Base-by-base conservation (phyloP, 2,113 vertebrate genomes). In the Limanda limanda region DNA sequence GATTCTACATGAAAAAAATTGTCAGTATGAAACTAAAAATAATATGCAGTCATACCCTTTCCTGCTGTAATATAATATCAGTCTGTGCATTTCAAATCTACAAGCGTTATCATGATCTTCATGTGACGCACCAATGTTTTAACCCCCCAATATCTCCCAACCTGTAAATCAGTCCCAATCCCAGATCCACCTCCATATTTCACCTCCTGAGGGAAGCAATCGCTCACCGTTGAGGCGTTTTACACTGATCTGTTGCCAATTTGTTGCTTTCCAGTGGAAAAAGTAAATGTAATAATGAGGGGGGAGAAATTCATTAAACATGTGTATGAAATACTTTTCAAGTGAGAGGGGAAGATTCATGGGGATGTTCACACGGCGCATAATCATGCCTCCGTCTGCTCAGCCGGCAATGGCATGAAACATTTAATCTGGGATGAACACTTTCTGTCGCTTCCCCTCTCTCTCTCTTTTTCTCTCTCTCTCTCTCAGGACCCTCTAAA, bases 381-480 rank as follows among this genome's bases (percentile, higher is more conserved):
- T 95, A 95, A 96, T 95, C 90, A 94, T 84, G 92, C 73, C 92
- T 91, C 94, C 93, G 93, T 94, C 93, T 95, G 95, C 95, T 85
- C 85, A 72, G 87, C 74, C 82, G 48, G 79, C 73, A 79, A 91
- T 82, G 91, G 94, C 93, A 94, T 86, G 85, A 94, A 94, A 87
- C 94, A 95, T 95, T 96, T 97, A 94, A 97, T 97, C 96, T 95
- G 89, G 92, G 92, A 95, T 94, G 93, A 96, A 95, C 94, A 86
- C 66, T 88, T 91, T 92, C 81, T 91, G 86, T 74, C 67, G 60
- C 69, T 76, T 68, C 82, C 75, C 59, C 81, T 68, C 78, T 77
- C 70, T 89, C 68, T 73, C 23, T 74, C 47, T 54, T 0, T 9
- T 10, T 56, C 24, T 42, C 10, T 13, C 40, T 31, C 31, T 42